phyloP scores from a whole-genome alignment of 2,113 vertebrate species.

The Elanoides forficatus region DNA sequence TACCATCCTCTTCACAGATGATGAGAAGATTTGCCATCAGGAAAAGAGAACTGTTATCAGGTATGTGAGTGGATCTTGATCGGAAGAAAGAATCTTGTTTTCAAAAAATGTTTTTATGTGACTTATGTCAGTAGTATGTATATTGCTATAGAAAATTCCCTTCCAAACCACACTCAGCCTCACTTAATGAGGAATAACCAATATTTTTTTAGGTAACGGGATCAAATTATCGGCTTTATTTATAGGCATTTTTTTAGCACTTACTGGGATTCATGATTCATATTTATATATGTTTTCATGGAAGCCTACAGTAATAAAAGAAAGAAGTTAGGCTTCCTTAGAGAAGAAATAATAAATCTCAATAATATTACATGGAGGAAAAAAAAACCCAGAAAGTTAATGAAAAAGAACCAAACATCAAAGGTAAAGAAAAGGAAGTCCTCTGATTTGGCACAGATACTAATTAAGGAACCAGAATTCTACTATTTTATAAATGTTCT shows the following conservation, averaged over 20 bases:
- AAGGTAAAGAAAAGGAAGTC: not conserved
- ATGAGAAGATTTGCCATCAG: conserved; percentile 75
- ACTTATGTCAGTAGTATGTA: not conserved
- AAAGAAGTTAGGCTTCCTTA: not conserved
- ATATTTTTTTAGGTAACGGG: not conserved
- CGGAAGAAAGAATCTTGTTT: not conserved
- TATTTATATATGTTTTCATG: not conserved
- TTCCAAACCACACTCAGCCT: not conserved
- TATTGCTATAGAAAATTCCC: not conserved
- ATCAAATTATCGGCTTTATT: not conserved
- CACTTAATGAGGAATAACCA: not conserved
- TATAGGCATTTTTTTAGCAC: not conserved
- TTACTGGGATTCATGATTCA: not conserved
- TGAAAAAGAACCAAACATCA: not conserved
- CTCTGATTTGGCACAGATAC: not conserved
- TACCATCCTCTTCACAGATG: conserved; percentile 91
- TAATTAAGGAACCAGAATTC: not conserved
- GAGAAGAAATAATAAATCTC: not conserved
- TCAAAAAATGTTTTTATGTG: not conserved
- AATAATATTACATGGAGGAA: not conserved
- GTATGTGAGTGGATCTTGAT: conserved; percentile 33
- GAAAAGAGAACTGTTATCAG: conserved; percentile 85
- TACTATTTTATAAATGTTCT: not conserved
- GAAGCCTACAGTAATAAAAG: not conserved
- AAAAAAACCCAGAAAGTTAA: not conserved